Evolutionary conservation across 2,888 invertebrate species (phyloP).

Genomic region (Sesia bembeciformis): DNA sequence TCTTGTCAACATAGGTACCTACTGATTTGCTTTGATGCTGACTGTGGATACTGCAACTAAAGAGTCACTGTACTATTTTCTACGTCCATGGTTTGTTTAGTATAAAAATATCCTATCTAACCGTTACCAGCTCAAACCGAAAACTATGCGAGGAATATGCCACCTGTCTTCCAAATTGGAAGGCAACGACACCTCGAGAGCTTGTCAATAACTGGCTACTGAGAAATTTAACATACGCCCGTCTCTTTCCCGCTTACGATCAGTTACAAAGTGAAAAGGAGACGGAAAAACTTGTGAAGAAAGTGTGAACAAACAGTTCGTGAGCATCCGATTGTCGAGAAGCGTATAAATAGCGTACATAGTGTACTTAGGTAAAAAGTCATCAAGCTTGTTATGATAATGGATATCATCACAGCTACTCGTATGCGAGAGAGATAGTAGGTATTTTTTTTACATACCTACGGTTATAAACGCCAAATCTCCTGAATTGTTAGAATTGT

Average conservation of each 20-base stretch:
- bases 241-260: conserved; percentile 14
- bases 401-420: not conserved
- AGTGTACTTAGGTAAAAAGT: not conserved
- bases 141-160: conserved; percentile 1
- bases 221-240: conserved; percentile 43
- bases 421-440: too few relatives aligned
- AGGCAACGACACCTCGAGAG: conserved; percentile 36
- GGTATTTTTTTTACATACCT: too few relatives aligned
- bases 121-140: not conserved
- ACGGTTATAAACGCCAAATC: too few relatives aligned
- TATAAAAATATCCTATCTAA: not conserved
- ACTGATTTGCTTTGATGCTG: too few relatives aligned
- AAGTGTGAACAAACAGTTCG: conserved; percentile 44
- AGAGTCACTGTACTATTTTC: too few relatives aligned
- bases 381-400: not conserved
- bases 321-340: conserved; percentile 20
- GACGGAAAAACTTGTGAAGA: conserved; percentile 16
- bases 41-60: too few relatives aligned
- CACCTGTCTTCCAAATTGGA: conserved; percentile 18
- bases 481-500: too few relatives aligned
- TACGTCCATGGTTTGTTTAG: too few relatives aligned
- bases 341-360: not conserved
- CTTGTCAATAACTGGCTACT: conserved; percentile 47
- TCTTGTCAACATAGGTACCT: too few relatives aligned
- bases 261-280: conserved; percentile 10